Percentiles rank a stretch among this genome's conserved stretches.
Conservation (phyloP, 2,113 vertebrate genomes). For the Garra rufa region DNA sequence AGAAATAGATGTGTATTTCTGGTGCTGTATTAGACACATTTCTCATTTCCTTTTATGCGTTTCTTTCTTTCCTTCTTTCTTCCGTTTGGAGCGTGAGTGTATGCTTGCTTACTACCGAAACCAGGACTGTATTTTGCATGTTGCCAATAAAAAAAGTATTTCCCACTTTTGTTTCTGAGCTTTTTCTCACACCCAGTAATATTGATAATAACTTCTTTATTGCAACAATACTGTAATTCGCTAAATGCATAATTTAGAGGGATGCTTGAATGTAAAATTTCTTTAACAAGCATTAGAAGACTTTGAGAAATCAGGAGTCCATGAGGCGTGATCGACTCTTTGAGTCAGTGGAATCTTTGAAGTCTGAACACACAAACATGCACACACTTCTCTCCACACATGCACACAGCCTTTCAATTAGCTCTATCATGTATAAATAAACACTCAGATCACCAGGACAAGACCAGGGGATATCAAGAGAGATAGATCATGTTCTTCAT, state of each 20-base stretch:
- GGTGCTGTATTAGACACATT: slow-evolving; percentile 79
- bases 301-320: neutral
- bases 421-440: slow-evolving; percentile 58
- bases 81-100: neutral
- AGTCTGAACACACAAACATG: slow-evolving; percentile 30
- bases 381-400: slow-evolving; percentile 13
- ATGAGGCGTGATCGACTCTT: slow-evolving; percentile 10
- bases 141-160: slow-evolving; percentile 79
- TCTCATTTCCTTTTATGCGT: neutral
- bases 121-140: slow-evolving; percentile 90
- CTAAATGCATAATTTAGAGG: neutral
- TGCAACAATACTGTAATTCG: neutral
- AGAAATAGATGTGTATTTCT: slow-evolving; percentile 74
- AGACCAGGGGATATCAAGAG: slow-evolving; percentile 34
- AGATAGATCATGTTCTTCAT: neutral
- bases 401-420: slow-evolving; percentile 41
- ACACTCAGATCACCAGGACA: slow-evolving; percentile 55
- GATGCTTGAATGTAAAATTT: neutral
- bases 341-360: slow-evolving; percentile 42
- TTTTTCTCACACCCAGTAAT: slow-evolving; percentile 54
- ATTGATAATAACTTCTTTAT: neutral
- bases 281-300: slow-evolving; percentile 1
- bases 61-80: neutral
- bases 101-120: slow-evolving; percentile 67
- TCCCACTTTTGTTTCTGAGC: slow-evolving; percentile 25